A percentile compares a stretch with the other conserved stretches of the same genome.
Conservation (phyloP, 2,888 invertebrate genomes). For the Nephrotoma flavescens region DNA sequence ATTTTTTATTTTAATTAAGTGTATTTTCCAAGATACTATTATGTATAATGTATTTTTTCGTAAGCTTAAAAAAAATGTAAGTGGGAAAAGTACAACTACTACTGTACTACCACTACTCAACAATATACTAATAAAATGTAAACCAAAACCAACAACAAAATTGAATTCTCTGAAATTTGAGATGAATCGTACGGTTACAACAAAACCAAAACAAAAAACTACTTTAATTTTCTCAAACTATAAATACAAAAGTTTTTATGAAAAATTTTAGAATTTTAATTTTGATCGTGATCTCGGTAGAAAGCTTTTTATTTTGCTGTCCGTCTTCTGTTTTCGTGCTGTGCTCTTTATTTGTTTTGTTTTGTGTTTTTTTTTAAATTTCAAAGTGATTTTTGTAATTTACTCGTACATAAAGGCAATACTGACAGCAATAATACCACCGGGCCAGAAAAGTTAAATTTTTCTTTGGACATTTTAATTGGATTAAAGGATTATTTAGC, state of each 20-base stretch:
- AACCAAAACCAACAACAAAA: neutral
- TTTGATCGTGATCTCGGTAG: neutral
- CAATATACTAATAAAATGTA: neutral
- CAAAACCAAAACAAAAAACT: neutral
- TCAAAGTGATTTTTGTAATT: neutral
- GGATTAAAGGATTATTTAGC: neutral
- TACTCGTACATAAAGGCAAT: neutral
- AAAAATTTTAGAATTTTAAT: neutral
- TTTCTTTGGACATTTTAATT: neutral
- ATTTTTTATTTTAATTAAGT: neutral
- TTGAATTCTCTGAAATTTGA: neutral
- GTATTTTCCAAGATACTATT: neutral
- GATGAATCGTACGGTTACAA: neutral
- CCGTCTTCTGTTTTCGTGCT: neutral
- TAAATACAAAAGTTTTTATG: neutral
- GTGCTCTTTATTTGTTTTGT: neutral
- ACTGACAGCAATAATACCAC: neutral
- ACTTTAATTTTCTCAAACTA: neutral
- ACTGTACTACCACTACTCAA: neutral
- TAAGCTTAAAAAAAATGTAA: neutral
- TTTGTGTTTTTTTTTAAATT: neutral
- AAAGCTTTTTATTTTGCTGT: neutral
- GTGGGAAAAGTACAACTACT: neutral
- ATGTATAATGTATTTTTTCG: neutral
- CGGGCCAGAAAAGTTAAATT: neutral